Evolutionary conservation across 2,888 invertebrate species (phyloP).

Genomic region (Malachius bipustulatus): DNA sequence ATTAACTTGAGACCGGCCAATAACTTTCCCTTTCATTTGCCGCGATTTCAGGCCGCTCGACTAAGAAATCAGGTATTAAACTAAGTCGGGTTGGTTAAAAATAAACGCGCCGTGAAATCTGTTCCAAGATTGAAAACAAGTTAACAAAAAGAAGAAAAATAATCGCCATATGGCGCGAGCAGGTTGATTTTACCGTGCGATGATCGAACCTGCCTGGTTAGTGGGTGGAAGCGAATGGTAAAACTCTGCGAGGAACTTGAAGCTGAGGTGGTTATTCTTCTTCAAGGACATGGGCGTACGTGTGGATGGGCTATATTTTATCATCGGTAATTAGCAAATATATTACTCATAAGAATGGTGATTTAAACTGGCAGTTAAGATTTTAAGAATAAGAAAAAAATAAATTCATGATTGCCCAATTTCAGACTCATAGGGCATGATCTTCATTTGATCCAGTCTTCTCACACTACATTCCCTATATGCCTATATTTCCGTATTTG

Average conservation of each 20-base stretch:
- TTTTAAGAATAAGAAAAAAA: too few species aligned
- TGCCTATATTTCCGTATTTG: too few species aligned
- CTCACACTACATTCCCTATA: too few species aligned
- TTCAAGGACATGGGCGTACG: too few species aligned
- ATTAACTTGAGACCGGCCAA: not conserved
- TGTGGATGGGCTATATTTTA: too few species aligned
- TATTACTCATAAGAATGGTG: too few species aligned
- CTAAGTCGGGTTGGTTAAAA: not conserved
- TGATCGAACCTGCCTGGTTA: not conserved
- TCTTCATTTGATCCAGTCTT: too few species aligned
- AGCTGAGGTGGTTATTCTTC: too few species aligned
- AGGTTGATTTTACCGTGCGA: not conserved
- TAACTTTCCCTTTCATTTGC: conserved; percentile 3
- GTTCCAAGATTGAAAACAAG: conserved; percentile 1
- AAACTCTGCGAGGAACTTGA: conserved; percentile 1
- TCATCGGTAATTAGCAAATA: too few species aligned
- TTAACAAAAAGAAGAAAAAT: conserved; percentile 1
- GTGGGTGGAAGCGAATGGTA: conserved; percentile 2
- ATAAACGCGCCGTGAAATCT: conserved; percentile 3
- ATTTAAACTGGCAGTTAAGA: too few species aligned
- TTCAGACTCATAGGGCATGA: too few species aligned
- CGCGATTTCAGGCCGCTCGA: not conserved
- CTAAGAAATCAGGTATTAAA: not conserved
- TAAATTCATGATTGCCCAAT: too few species aligned
- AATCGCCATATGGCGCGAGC: conserved; percentile 2